Conservation (phyloP, 2,797 vertebrate species). For the Myotis pilosus region DNA sequence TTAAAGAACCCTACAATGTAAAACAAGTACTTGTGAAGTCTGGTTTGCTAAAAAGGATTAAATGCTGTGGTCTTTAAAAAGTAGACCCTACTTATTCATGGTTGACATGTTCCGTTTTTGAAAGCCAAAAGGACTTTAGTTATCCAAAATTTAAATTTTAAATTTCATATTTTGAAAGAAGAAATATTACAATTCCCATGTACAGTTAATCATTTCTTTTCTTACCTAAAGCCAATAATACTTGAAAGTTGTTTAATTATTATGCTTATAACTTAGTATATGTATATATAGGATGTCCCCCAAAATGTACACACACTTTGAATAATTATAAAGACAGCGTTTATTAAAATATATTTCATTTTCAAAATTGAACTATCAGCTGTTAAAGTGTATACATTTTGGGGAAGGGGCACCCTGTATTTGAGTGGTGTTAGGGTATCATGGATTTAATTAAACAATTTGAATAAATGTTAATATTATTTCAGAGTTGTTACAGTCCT, state of each 20-base stretch:
- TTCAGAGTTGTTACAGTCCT: neutral
- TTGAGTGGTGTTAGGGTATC: neutral
- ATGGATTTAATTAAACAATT: neutral
- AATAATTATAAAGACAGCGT: neutral
- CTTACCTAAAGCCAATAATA: neutral
- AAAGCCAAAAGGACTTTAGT: neutral
- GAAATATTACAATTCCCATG: neutral
- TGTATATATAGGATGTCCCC: neutral
- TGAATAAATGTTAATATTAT: neutral
- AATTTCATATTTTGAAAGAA: slow-evolving; percentile 47
- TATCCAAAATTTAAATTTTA: slow-evolving; percentile 4
- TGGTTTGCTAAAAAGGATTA: neutral
- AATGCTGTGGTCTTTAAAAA: slow-evolving; percentile 1
- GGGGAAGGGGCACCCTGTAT: neutral
- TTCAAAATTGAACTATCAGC: neutral
- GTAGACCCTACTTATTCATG: neutral
- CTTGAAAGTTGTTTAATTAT: neutral
- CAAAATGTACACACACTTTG: neutral
- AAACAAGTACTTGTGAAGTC: neutral
- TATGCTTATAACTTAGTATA: neutral
- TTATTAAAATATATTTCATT: neutral
- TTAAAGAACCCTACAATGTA: neutral
- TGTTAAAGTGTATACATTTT: neutral
- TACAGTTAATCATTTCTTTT: neutral
- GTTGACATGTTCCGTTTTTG: neutral